A percentile compares a stretch with the other conserved stretches of the same genome.
Conservation (phyloP, 2,888 invertebrate genomes). For the Mesorhabditis sp. region DNA sequence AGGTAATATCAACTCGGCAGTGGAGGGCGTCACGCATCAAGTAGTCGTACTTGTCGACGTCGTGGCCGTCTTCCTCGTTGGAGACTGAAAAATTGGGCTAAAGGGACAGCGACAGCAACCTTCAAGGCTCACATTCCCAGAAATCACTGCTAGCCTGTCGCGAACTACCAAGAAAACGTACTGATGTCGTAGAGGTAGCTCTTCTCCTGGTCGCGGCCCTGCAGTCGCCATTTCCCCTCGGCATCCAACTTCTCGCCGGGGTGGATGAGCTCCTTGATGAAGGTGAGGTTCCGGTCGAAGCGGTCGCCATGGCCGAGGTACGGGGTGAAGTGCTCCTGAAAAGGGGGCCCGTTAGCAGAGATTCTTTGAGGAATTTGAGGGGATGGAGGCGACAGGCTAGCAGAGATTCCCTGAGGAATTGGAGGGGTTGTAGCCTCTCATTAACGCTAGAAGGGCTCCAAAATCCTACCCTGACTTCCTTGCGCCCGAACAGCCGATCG, state of each 20-base stretch:
- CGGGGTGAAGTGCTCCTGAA: slow-evolving; percentile 54
- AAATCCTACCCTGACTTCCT: slow-evolving; percentile 16
- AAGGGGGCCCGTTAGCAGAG: slow-evolving; percentile 3
- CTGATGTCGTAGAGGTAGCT: slow-evolving; percentile 66
- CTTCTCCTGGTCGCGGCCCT: slow-evolving; percentile 55
- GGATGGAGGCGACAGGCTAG: no score
- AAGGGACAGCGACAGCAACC: slow-evolving; percentile 49
- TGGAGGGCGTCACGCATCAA: slow-evolving; percentile 63
- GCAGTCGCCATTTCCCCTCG: slow-evolving; percentile 26
- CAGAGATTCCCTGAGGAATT: no score
- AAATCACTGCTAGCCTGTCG: slow-evolving; percentile 60
- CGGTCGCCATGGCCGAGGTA: slow-evolving; percentile 57
- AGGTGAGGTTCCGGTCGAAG: slow-evolving; percentile 44
- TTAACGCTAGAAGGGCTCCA: no score
- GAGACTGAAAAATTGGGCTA: slow-evolving; percentile 14
- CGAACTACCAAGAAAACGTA: slow-evolving; percentile 44
- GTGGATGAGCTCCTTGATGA: slow-evolving; percentile 64
- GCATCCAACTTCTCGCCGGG: slow-evolving; percentile 20
- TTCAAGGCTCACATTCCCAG: slow-evolving; percentile 67
- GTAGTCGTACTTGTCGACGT: slow-evolving; percentile 66
- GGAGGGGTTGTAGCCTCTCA: no score
- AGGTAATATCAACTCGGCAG: slow-evolving; percentile 20
- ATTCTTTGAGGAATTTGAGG: no score
- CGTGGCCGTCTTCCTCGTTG: slow-evolving; percentile 33
- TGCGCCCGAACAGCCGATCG: slow-evolving; percentile 59